Percentiles rank a stretch among this genome's conserved stretches.
phyloP scores from a whole-genome alignment of 2,113 vertebrate genomes.

The Ptilonorhynchus violaceus region DNA sequence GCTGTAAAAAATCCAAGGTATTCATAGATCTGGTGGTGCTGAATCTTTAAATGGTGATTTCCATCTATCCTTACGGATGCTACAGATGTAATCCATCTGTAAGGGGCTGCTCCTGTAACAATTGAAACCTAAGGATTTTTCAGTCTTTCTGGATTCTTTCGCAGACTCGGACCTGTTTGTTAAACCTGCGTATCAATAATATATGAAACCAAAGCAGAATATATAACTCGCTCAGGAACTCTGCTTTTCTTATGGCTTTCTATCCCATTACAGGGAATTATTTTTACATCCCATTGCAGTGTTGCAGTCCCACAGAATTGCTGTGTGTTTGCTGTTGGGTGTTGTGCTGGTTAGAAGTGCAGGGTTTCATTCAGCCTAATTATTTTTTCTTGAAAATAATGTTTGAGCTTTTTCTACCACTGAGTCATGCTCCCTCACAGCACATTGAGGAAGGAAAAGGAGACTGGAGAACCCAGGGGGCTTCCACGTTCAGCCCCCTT shows the following conservation, averaged over 20 bases:
- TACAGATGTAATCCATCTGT: background rate
- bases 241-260: background rate
- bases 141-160: background rate
- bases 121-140: background rate
- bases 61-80: background rate
- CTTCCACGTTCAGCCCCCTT: background rate
- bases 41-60: background rate
- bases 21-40: background rate
- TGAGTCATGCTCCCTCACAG: background rate
- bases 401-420: background rate
- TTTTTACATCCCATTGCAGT: too few relatives aligned
- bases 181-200: background rate
- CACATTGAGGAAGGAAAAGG: background rate
- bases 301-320: background rate
- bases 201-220: background rate
- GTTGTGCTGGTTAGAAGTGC: background rate
- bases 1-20: background rate
- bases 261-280: background rate
- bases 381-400: background rate
- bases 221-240: background rate
- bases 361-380: background rate
- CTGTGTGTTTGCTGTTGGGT: background rate
- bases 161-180: background rate
- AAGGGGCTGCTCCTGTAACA: background rate
- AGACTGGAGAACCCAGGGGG: background rate